These are phyloP conservation scores for Lithophane leautieri DNA, from an alignment of 2,888 invertebrate species.

Conservation along the genomic window DNA sequence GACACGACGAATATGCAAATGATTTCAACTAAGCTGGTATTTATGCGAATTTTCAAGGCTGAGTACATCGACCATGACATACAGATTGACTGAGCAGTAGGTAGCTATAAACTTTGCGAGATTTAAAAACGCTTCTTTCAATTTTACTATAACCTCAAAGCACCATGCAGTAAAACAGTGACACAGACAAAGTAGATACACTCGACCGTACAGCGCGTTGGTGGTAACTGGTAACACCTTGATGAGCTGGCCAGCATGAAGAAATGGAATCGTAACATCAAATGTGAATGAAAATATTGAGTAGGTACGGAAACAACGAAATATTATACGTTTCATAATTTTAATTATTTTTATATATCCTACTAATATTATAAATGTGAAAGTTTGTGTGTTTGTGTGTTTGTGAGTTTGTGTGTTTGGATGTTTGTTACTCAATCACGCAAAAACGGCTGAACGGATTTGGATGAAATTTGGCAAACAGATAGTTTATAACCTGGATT, in stretches of 20 bases:
- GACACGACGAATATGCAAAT: not conserved
- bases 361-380: no score
- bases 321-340: not conserved
- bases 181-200: not conserved
- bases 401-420: no score
- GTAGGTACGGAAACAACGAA: not conserved
- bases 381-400: no score
- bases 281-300: not conserved
- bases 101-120: not conserved
- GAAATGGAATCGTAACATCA: not conserved
- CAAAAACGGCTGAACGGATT: no score
- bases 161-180: not conserved
- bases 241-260: not conserved
- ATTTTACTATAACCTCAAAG: not conserved
- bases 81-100: not conserved
- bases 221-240: not conserved
- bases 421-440: no score
- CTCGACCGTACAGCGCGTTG: no score
- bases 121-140: not conserved
- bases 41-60: constrained; percentile 15
- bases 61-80: constrained; percentile 12
- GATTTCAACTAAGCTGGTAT: not conserved
- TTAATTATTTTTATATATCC: not conserved
- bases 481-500: no score
- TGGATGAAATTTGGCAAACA: no score